Percentiles rank a stretch among this genome's conserved stretches.
Conservation (phyloP, 2,797 vertebrate species). For the Serranus cabrilla region DNA sequence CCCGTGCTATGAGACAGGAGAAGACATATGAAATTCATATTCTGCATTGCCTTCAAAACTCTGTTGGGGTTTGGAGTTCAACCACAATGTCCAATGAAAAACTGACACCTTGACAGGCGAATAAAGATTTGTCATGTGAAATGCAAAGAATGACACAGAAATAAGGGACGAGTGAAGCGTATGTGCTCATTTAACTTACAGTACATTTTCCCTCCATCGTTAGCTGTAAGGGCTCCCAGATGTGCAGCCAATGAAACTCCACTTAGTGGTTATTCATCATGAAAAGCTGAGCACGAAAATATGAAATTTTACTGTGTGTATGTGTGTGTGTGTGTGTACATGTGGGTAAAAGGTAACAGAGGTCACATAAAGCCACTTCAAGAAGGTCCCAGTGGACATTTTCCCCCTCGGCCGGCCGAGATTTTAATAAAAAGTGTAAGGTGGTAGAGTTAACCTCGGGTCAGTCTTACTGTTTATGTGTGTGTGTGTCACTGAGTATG, state of each 20-base stretch:
- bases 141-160: slow-evolving; percentile 52
- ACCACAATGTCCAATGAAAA: slow-evolving; percentile 62
- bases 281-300: slow-evolving; percentile 56
- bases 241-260: slow-evolving; percentile 69
- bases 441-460: slow-evolving; percentile 37
- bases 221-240: slow-evolving; percentile 76
- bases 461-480: slow-evolving; percentile 30
- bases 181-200: slow-evolving; percentile 57
- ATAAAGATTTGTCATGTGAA: slow-evolving; percentile 68
- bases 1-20: slow-evolving; percentile 38
- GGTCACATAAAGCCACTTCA: slow-evolving; percentile 57
- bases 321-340: slow-evolving; percentile 10
- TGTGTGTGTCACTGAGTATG: slow-evolving; percentile 12
- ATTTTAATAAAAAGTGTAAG: slow-evolving; percentile 56
- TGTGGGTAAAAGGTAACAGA: slow-evolving; percentile 23
- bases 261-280: slow-evolving; percentile 74
- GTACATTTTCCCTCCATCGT: slow-evolving; percentile 55
- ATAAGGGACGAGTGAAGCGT: slow-evolving; percentile 29
- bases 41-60: slow-evolving; percentile 31
- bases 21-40: slow-evolving; percentile 73
- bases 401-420: slow-evolving; percentile 8
- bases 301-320: slow-evolving; percentile 31
- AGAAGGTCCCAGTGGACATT: slow-evolving; percentile 37
- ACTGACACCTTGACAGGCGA: slow-evolving; percentile 73
- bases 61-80: slow-evolving; percentile 59